These are phyloP conservation scores for Telmatherina bonti DNA, from an alignment of 2,797 vertebrate genomes.

Conservation along the genomic window DNA sequence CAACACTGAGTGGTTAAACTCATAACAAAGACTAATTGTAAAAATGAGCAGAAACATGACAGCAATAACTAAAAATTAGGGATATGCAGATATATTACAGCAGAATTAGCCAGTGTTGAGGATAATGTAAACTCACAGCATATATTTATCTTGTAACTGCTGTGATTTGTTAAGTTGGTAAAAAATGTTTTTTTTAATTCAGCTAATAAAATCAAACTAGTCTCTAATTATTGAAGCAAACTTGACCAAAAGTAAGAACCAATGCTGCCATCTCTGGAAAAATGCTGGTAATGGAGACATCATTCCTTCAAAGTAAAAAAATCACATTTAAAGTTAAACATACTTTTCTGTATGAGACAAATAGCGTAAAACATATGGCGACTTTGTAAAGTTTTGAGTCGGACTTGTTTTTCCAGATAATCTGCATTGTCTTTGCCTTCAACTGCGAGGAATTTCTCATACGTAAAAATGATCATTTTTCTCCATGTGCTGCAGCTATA, in stretches of 20 bases:
- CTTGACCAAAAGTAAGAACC: too few relatives aligned
- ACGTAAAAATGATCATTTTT: background rate
- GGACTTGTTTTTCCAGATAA: conserved; percentile 9
- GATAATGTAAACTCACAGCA: background rate
- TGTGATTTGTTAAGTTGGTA: too few relatives aligned
- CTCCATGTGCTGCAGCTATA: too few relatives aligned
- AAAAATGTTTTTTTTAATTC: too few relatives aligned
- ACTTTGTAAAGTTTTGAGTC: conserved; percentile 8
- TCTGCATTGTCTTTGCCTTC: conserved; percentile 1
- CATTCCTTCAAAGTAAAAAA: too few relatives aligned
- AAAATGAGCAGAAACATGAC: background rate
- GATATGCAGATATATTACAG: background rate
- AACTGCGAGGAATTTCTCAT: conserved; percentile 20
- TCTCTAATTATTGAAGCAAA: too few relatives aligned
- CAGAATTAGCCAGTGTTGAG: background rate
- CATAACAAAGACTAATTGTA: background rate
- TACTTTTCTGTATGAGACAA: background rate
- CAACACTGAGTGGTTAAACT: background rate
- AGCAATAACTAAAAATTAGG: background rate
- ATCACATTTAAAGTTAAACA: background rate
- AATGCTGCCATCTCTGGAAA: background rate
- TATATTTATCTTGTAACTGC: too few relatives aligned
- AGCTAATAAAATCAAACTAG: too few relatives aligned
- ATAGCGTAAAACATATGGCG: conserved; percentile 4
- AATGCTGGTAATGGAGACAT: background rate